A percentile compares a stretch with the other conserved stretches of the same genome.
phyloP scores from a whole-genome alignment of 1,140 invertebrate genomes.

The Ceratina japonica region DNA sequence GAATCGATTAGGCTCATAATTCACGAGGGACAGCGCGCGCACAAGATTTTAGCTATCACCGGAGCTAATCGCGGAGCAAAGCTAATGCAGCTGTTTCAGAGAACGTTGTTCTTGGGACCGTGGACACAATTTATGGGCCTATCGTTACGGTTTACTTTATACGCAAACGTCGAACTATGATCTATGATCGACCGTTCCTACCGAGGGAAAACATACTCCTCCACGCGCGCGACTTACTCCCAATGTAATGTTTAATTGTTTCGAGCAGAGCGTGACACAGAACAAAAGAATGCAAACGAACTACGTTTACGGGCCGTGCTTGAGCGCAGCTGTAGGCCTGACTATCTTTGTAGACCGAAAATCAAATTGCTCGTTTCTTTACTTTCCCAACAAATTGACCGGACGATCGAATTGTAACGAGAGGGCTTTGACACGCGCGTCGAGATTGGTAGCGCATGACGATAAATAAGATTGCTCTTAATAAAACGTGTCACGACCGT shows the following conservation, averaged over 20 bases:
- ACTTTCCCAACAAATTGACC: neutral
- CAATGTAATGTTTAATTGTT: conserved; percentile 24
- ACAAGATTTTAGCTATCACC: too few species aligned
- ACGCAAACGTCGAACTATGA: conserved; percentile 10
- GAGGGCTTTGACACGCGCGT: too few species aligned
- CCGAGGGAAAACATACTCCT: neutral
- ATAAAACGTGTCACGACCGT: too few species aligned
- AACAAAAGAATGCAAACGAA: conserved; percentile 33
- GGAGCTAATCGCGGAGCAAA: neutral
- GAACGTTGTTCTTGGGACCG: too few species aligned
- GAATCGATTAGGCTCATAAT: neutral
- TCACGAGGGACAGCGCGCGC: neutral
- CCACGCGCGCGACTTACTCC: neutral
- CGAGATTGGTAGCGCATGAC: too few species aligned
- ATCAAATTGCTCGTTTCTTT: too few species aligned
- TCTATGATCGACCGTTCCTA: conserved; percentile 17
- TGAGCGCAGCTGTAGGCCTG: neutral
- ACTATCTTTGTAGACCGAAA: conserved; percentile 3
- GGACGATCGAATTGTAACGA: too few species aligned
- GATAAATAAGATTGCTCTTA: too few species aligned
- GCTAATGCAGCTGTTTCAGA: neutral
- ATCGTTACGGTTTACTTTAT: neutral
- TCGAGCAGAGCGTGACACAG: conserved; percentile 30
- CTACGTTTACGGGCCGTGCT: neutral
- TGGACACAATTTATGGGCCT: neutral